Evolutionary conservation across 23 tunicate genomes (phyloP).

Genomic region (Trididemnum clinides): DNA sequence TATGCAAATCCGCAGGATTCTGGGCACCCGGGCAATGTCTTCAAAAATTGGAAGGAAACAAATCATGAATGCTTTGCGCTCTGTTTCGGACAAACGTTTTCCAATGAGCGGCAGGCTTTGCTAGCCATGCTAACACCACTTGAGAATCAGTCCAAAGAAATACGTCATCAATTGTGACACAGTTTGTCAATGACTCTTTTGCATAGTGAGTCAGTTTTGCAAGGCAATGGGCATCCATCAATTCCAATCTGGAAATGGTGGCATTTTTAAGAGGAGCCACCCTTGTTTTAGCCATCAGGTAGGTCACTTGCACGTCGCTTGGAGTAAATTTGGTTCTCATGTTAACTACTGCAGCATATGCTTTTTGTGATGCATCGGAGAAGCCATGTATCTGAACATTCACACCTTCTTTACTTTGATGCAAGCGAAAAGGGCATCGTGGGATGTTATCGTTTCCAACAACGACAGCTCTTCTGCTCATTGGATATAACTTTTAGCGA

Average conservation of each 20-base stretch:
- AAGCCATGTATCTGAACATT: neutral
- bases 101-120: neutral
- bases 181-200: too few relatives aligned
- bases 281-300: neutral
- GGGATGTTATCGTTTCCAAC: too few relatives aligned
- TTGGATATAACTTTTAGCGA: neutral
- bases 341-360: neutral
- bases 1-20: neutral
- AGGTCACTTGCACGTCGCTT: neutral
- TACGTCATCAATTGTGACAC: neutral
- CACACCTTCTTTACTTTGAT: neutral
- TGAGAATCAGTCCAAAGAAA: neutral
- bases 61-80: neutral
- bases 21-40: neutral
- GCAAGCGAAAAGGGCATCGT: neutral
- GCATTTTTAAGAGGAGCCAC: neutral
- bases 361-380: neutral
- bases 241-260: neutral
- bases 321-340: neutral
- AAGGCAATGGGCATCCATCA: neutral
- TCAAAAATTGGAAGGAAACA: neutral
- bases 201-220: too few relatives aligned
- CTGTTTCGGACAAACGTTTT: neutral
- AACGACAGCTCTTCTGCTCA: neutral
- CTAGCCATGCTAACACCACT: neutral